Evolutionary conservation across 1,140 invertebrate species (phyloP).

Genomic region (Halictus rubicundus): DNA sequence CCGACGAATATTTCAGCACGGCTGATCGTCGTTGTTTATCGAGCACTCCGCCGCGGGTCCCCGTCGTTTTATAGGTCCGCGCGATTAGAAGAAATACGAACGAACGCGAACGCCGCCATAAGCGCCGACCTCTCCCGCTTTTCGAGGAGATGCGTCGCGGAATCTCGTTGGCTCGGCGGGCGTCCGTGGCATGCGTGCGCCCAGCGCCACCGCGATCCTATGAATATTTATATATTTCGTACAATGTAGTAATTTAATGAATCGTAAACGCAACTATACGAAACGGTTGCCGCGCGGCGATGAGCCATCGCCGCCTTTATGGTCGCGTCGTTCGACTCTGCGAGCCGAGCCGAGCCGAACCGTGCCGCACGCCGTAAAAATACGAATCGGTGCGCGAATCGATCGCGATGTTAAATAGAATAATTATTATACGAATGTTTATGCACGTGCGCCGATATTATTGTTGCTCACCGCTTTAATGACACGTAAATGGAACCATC

Average conservation of each 20-base stretch:
- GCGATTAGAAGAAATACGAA: not conserved
- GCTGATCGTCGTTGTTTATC: slow-evolving; percentile 21
- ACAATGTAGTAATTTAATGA: slow-evolving; percentile 34
- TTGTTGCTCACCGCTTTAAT: slow-evolving; percentile 33
- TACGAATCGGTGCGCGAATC: slow-evolving; percentile 22
- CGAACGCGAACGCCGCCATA: not conserved
- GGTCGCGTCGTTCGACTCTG: slow-evolving; percentile 8
- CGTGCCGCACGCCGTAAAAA: slow-evolving; percentile 29
- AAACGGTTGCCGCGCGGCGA: slow-evolving; percentile 17
- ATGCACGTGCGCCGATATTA: slow-evolving; percentile 47
- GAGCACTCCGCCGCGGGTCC: not conserved
- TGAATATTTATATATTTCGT: slow-evolving; percentile 40
- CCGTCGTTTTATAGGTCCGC: not conserved
- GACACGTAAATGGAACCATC: slow-evolving; percentile 23
- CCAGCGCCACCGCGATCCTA: not conserved
- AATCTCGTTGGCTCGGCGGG: not conserved
- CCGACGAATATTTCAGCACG: slow-evolving; percentile 17
- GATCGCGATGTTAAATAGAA: slow-evolving; percentile 14
- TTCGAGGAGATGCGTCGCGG: not conserved
- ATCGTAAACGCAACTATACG: slow-evolving; percentile 40
- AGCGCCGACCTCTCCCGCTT: too few relatives aligned
- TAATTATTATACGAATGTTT: slow-evolving; percentile 49
- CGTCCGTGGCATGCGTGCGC: too few relatives aligned
- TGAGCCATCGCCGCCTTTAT: slow-evolving; percentile 31
- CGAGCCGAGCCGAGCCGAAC: too few relatives aligned